phyloP scores from a whole-genome alignment of 2,797 vertebrate species.

The Megaceryle alcyon region DNA sequence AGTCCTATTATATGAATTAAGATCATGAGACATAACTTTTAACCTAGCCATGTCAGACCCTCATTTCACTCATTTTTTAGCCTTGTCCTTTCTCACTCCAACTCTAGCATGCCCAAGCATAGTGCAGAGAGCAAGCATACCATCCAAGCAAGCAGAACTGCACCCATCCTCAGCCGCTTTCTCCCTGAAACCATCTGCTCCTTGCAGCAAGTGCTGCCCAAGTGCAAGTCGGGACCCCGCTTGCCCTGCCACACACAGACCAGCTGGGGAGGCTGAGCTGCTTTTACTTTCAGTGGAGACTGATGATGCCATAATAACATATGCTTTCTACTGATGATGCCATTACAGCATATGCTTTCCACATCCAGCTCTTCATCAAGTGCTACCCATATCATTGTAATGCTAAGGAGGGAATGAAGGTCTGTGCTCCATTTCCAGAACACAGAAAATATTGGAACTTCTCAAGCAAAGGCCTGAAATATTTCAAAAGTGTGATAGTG shows the following conservation, averaged over 20 bases:
- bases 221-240: background rate
- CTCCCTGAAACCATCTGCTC: background rate
- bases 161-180: background rate
- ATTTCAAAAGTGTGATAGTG: background rate
- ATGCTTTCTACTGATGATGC: background rate
- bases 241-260: background rate
- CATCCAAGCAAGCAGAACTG: background rate
- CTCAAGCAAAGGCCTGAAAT: background rate
- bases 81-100: background rate
- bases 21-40: background rate
- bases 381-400: background rate
- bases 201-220: background rate
- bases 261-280: background rate
- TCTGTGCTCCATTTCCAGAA: background rate
- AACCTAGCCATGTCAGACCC: background rate
- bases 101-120: no score
- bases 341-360: background rate
- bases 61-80: background rate
- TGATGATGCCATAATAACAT: background rate
- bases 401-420: background rate
- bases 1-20: background rate
- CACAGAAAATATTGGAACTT: background rate
- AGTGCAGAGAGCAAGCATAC: rapidly evolving
- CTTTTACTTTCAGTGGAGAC: background rate
- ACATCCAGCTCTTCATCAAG: background rate